These are phyloP conservation scores for Ephialtes manifestator DNA, from an alignment of 2,888 invertebrate genomes.

Conservation along the genomic window DNA sequence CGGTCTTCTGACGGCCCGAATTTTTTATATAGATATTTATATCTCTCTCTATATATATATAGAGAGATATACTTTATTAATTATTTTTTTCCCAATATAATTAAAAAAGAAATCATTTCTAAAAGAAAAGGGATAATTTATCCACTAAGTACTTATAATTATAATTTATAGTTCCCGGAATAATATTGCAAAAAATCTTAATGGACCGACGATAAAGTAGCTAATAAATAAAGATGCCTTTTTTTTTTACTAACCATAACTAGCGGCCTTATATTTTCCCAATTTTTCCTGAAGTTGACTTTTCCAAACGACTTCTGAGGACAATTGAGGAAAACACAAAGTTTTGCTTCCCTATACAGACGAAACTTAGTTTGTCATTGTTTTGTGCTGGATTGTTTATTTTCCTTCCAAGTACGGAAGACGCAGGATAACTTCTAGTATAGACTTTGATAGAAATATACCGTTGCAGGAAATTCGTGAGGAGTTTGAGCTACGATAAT, in stretches of 20 bases:
- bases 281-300: background rate
- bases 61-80: too few relatives aligned
- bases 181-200: too few relatives aligned
- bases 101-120: too few relatives aligned
- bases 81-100: too few relatives aligned
- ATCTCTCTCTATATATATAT: too few relatives aligned
- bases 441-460: background rate
- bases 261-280: background rate
- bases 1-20: too few relatives aligned
- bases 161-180: too few relatives aligned
- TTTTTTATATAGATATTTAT: too few relatives aligned
- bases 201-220: too few relatives aligned
- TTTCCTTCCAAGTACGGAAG: background rate
- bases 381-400: background rate
- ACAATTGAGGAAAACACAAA: background rate
- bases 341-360: background rate
- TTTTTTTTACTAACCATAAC: background rate
- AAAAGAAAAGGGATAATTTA: too few relatives aligned
- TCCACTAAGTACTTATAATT: too few relatives aligned
- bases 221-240: too few relatives aligned
- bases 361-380: background rate
- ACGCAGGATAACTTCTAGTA: background rate
- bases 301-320: background rate
- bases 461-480: slow-evolving; percentile 32
- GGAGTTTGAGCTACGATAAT: slow-evolving; percentile 22